A percentile compares a stretch with the other conserved stretches of the same genome.
Evolutionary conservation across 1,140 invertebrate species (phyloP).

Genomic region (Zaprionus lachaisei): DNA sequence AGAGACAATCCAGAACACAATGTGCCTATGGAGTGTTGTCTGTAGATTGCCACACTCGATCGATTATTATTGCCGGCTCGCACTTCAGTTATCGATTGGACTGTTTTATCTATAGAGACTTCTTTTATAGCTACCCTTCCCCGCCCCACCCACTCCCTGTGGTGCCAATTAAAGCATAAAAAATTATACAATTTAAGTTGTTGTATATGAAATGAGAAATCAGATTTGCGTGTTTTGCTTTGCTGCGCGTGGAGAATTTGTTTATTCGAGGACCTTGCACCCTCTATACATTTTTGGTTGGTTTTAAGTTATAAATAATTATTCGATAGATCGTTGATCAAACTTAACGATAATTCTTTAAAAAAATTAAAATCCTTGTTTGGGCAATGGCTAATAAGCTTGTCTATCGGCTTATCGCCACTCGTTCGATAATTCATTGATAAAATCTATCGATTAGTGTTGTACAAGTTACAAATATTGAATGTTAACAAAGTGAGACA

Average conservation of each 20-base stretch:
- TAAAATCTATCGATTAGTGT: too few relatives aligned
- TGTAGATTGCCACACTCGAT: conserved; percentile 59
- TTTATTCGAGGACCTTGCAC: conserved; percentile 8
- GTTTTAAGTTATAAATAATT: conserved; percentile 80
- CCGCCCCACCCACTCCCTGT: conserved; percentile 15
- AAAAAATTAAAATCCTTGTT: too few relatives aligned
- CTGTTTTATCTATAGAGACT: conserved; percentile 36
- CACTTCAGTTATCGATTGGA: conserved; percentile 70
- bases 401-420: too few relatives aligned
- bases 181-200: conserved; percentile 25
- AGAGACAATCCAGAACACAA: conserved; percentile 1
- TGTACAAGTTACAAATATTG: too few relatives aligned
- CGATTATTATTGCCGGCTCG: conserved; percentile 68
- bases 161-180: conserved; percentile 71
- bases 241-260: conserved; percentile 21
- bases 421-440: too few relatives aligned
- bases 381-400: too few relatives aligned
- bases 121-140: conserved; percentile 39
- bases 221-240: conserved; percentile 44
- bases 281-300: conserved; percentile 18
- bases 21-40: conserved; percentile 27
- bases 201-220: conserved; percentile 17
- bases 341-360: too few relatives aligned
- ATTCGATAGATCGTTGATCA: too few relatives aligned
- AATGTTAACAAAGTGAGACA: too few relatives aligned